These are phyloP conservation scores for Palythoa grandiflora DNA, from an alignment of 92 coral and sea anemone species.

Conservation along the genomic window DNA sequence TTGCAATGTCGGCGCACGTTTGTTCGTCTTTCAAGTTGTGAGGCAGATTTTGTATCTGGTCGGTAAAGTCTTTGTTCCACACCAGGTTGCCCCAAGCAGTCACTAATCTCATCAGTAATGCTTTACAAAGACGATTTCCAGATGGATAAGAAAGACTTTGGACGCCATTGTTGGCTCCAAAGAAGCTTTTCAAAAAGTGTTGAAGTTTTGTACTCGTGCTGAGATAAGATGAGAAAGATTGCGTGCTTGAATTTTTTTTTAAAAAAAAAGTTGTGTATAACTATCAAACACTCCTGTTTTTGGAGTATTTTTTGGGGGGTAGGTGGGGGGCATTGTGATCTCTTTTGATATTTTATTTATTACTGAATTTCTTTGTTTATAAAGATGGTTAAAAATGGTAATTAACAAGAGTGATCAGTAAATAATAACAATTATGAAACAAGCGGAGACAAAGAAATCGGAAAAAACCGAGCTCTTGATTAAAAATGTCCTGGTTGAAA, in stretches of 20 bases:
- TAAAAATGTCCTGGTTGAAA: no score
- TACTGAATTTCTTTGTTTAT: no score
- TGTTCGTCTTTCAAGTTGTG: background rate
- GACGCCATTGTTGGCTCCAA: background rate
- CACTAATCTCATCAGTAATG: slow-evolving; percentile 20
- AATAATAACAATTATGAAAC: no score
- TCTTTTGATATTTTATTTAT: no score
- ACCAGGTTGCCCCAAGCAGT: slow-evolving; percentile 19
- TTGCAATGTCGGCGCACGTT: background rate
- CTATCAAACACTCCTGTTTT: background rate
- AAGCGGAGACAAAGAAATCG: no score
- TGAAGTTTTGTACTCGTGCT: background rate
- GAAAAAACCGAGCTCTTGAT: no score
- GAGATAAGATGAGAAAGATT: slow-evolving; percentile 1
- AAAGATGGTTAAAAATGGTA: no score
- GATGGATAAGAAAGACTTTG: slow-evolving; percentile 26
- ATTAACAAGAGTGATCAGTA: no score
- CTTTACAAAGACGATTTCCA: slow-evolving; percentile 34
- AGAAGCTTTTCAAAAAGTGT: slow-evolving; percentile 15
- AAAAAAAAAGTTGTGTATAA: background rate
- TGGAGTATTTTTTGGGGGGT: background rate
- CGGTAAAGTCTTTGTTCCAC: slow-evolving; percentile 24
- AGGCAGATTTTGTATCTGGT: background rate
- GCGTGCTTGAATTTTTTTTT: background rate
- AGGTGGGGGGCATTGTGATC: no score